Percentiles rank a stretch among this genome's conserved stretches.
phyloP scores from a whole-genome alignment of 2,888 invertebrate species.

The Hirtodrosophila duncani region DNA sequence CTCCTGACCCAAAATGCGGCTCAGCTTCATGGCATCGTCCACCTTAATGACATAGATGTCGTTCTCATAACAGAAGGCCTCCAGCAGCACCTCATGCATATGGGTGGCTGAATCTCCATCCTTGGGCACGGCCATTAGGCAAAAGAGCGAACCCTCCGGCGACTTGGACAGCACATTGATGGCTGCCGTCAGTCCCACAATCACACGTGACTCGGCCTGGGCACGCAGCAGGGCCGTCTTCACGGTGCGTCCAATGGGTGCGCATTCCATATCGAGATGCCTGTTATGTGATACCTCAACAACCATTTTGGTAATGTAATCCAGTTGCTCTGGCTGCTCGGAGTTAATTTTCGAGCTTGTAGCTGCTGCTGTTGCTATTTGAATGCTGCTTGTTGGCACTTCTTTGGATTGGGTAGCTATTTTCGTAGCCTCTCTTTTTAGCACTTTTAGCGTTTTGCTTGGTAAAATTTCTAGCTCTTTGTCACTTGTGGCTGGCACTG shows the following conservation, averaged over 20 bases:
- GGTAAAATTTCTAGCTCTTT: constrained; percentile 18
- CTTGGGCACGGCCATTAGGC: constrained; percentile 83
- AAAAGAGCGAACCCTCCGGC: constrained; percentile 83
- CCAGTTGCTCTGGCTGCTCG: constrained; percentile 35
- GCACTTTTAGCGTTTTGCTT: constrained; percentile 44
- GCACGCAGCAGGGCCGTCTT: constrained; percentile 76
- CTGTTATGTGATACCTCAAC: constrained; percentile 64
- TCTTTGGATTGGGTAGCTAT: constrained; percentile 31
- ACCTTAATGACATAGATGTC: constrained; percentile 87
- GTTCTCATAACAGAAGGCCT: constrained; percentile 88
- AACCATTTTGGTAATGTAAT: constrained; percentile 65
- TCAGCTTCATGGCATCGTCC: constrained; percentile 79
- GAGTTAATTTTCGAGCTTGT: constrained; percentile 10
- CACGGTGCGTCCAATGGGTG: constrained; percentile 75
- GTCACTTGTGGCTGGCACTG: constrained; percentile 40
- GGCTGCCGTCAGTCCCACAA: constrained; percentile 76
- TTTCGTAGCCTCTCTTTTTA: constrained; percentile 41
- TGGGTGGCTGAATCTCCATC: constrained; percentile 87
- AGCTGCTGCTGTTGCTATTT: constrained; percentile 6
- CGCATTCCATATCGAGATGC: constrained; percentile 58
- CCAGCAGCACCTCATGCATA: constrained; percentile 87
- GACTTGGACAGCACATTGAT: constrained; percentile 76
- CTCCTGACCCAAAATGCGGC: constrained; percentile 80
- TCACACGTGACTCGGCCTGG: constrained; percentile 76
- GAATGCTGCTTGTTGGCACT: constrained; percentile 6